Base-by-base conservation (phyloP, 2,797 vertebrate genomes). In the Tapera naevia region DNA sequence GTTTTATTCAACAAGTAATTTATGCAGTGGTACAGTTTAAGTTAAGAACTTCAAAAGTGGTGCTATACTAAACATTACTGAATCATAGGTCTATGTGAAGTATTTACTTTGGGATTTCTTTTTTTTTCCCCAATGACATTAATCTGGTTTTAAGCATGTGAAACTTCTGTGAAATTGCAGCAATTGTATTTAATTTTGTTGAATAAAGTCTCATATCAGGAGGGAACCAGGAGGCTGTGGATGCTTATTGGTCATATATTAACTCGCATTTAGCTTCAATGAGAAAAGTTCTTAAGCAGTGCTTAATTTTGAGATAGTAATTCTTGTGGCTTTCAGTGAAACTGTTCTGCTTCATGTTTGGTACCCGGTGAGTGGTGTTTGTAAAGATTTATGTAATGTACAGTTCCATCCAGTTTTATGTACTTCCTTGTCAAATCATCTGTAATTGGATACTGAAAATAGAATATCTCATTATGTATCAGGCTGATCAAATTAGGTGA, bases 201-300 rank as follows among this genome's bases (percentile, higher is more conserved):
- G 75, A 41, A 80, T 80, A 50, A 91, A 67, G 13, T 43, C 37
- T 76, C 0, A 0, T 96, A 91, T 91, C 87, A 71, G 74, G 53
- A 95, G 23, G 53, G 64, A 88, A 71, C 33, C 69, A 80, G 72
- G 45, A 92, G 53, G n/a, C 56, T 87, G 35, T n/a, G 32, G 39
- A 37, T 80, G 41, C 65, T 73, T 85, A 64, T 51, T 78, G 84
- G 81, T 89, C 21, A 4, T 21, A 89, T 96, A 57, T 43, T 86
- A 82, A 76, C 71, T 87, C 66, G n/a, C 5, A 22, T 71, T 93
- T 87, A 82, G 48, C 64, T 80, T 71, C 51, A 60, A 3, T 67
- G 69, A 86, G 81, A 86, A 75, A 85, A 92, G 33, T 75, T 87
- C 25, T 91, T 94, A 76, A 92, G 48, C 64, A 60, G 27, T 41